phyloP scores from a whole-genome alignment of 2,888 invertebrate species.

The Tenthredo distinguenda region DNA sequence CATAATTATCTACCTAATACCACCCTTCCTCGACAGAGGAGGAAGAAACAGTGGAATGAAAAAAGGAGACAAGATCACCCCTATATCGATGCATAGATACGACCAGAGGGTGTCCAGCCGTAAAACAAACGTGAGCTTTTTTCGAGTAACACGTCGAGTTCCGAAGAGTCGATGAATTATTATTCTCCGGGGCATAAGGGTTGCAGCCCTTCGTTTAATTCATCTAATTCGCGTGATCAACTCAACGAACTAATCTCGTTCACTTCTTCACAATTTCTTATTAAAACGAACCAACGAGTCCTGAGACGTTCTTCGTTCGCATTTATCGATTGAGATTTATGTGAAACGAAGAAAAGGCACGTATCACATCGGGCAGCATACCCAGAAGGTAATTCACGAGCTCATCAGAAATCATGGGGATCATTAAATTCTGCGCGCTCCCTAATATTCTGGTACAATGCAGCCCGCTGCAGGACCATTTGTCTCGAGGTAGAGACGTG shows the following conservation, averaged over 20 bases:
- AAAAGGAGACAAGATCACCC: conserved; percentile 25
- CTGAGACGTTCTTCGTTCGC: too few species aligned
- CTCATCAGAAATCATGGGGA: conserved; percentile 64
- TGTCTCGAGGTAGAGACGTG: conserved; percentile 22
- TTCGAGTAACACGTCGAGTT: conserved; percentile 2
- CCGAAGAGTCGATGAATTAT: not conserved
- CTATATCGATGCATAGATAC: conserved; percentile 21
- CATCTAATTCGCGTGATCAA: not conserved
- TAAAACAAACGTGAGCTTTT: not conserved
- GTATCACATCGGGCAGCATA: not conserved
- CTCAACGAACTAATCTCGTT: not conserved
- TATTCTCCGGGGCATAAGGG: not conserved
- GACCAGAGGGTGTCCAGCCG: not conserved
- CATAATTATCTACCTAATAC: conserved; percentile 17
- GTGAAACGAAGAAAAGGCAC: too few species aligned
- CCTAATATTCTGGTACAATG: conserved; percentile 16
- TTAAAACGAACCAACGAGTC: not conserved
- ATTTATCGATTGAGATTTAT: too few species aligned
- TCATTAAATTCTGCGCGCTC: conserved; percentile 66
- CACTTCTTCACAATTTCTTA: not conserved
- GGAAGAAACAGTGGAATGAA: not conserved
- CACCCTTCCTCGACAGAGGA: not conserved
- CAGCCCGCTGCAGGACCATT: conserved; percentile 19
- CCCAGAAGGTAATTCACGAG: not conserved
- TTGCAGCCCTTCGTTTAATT: not conserved